Conservation (phyloP, 2,888 invertebrate genomes). For the Tiliacea aurago region DNA sequence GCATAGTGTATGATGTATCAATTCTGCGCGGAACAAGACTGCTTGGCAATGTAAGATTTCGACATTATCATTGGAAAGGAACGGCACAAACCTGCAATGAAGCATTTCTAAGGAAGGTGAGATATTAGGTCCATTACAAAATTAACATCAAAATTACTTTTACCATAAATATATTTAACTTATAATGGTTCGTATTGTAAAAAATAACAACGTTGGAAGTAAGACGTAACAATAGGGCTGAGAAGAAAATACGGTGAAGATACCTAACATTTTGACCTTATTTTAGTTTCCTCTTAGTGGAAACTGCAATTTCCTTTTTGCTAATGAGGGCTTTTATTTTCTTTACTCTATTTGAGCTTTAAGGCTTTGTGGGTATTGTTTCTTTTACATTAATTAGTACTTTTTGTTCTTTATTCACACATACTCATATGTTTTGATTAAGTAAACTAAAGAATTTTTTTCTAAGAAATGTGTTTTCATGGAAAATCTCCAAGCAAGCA, state of each 20-base stretch:
- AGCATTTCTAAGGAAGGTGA: slow-evolving; percentile 96
- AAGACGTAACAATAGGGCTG: slow-evolving; percentile 69
- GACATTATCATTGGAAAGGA: slow-evolving; percentile 96
- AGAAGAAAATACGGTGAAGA: slow-evolving; percentile 75
- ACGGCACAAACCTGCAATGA: slow-evolving; percentile 97
- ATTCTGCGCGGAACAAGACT: slow-evolving; percentile 92
- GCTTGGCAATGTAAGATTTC: slow-evolving; percentile 93
- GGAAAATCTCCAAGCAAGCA: not conserved
- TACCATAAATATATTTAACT: slow-evolving; percentile 5
- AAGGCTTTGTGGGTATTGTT: slow-evolving; percentile 55
- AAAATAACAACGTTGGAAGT: slow-evolving; percentile 62
- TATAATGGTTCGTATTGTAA: slow-evolving; percentile 53
- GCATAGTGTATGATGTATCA: slow-evolving; percentile 93
- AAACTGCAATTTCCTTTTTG: slow-evolving; percentile 89
- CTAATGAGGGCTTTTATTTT: slow-evolving; percentile 89
- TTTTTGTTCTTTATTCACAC: slow-evolving; percentile 33
- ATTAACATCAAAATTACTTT: slow-evolving; percentile 14
- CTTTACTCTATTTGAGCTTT: slow-evolving; percentile 73
- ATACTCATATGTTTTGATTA: slow-evolving; percentile 6
- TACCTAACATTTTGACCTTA: slow-evolving; percentile 87
- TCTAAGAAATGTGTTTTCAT: not conserved
- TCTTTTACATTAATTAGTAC: slow-evolving; percentile 51
- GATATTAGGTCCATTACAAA: slow-evolving; percentile 56
- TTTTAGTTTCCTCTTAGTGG: slow-evolving; percentile 84
- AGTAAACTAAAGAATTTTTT: not conserved